These are phyloP conservation scores for Galagoides demidoff DNA, from an alignment of 2,797 vertebrate species.

Conservation along the genomic window DNA sequence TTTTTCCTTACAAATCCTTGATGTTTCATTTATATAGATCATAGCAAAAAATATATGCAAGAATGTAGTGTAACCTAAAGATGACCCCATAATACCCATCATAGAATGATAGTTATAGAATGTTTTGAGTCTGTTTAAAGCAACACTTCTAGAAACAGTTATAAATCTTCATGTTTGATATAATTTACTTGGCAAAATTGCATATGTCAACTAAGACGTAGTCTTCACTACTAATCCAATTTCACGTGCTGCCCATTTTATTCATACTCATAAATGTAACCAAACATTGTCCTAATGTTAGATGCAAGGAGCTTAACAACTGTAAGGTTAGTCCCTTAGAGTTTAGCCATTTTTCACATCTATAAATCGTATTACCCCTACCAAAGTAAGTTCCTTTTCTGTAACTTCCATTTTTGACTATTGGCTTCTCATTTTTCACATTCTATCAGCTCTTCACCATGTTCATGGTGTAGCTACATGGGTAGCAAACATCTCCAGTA, in stretches of 20 bases:
- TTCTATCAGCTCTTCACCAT: not conserved
- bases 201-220: not conserved
- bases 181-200: constrained; percentile 5
- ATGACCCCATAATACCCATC: not conserved
- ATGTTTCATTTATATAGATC: not conserved
- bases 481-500: not conserved
- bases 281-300: not conserved
- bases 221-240: not conserved
- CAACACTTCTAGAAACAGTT: not conserved
- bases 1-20: not conserved
- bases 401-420: not conserved
- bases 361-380: not conserved
- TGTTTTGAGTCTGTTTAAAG: not conserved
- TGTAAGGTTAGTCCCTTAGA: not conserved
- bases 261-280: not conserved
- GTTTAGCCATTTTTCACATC: not conserved
- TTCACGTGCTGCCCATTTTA: not conserved
- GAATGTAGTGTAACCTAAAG: not conserved
- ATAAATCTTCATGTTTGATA: not conserved
- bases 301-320: not conserved
- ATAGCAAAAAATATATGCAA: not conserved
- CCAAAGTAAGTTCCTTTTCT: not conserved
- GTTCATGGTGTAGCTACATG: not conserved
- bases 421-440: not conserved
- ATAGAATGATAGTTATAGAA: not conserved